These are phyloP conservation scores for Dryococelus australis DNA, from an alignment of 2,888 invertebrate genomes.

Conservation along the genomic window DNA sequence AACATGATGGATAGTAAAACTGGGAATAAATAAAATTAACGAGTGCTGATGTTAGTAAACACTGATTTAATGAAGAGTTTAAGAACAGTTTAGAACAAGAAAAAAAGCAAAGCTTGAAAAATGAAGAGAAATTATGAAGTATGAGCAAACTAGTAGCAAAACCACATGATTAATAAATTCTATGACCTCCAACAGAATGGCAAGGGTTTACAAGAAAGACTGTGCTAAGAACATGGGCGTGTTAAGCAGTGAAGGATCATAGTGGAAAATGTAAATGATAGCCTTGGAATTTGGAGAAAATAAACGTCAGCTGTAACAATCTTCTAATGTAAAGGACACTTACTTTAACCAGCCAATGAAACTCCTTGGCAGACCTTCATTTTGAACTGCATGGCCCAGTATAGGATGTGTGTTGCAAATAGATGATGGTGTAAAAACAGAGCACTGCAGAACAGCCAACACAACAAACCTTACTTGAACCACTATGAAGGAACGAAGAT, in stretches of 20 bases:
- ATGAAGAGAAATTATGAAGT: slow-evolving; percentile 17
- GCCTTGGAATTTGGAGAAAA: neutral
- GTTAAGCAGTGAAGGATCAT: neutral
- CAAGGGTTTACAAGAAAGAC: neutral
- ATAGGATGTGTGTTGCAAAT: neutral
- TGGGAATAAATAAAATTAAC: neutral
- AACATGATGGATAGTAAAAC: neutral
- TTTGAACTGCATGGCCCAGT: neutral
- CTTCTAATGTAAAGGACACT: neutral
- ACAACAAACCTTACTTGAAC: neutral
- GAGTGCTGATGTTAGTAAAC: neutral
- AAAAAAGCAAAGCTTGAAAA: neutral
- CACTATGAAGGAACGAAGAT: no score
- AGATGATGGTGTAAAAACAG: neutral
- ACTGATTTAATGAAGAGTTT: neutral
- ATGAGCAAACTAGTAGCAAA: neutral
- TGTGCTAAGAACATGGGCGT: no score
- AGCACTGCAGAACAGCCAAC: neutral
- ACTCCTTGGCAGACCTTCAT: neutral
- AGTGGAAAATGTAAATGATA: neutral
- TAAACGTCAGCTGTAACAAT: neutral
- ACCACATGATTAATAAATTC: neutral
- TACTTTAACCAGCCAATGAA: neutral
- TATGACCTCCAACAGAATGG: neutral
- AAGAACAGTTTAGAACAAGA: neutral